Percentiles rank a stretch among this genome's conserved stretches.
phyloP scores from a whole-genome alignment of 2,888 invertebrate genomes.

The Ophraella communa region DNA sequence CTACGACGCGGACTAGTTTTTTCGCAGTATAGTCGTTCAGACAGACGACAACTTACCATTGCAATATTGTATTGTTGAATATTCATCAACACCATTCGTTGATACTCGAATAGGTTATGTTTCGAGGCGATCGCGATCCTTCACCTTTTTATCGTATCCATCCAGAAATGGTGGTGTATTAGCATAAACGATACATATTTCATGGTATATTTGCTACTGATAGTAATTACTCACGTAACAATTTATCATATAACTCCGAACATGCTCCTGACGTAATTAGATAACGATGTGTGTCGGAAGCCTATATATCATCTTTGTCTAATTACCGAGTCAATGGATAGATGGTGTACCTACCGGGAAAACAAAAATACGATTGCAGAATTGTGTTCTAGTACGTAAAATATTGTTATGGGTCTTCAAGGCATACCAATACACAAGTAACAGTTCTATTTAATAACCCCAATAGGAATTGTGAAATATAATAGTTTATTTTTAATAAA shows the following conservation, averaged over 20 bases:
- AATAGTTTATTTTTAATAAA: too few relatives aligned
- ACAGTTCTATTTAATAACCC: too few relatives aligned
- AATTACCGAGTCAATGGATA: conserved; percentile 36
- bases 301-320: conserved; percentile 37
- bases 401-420: too few relatives aligned
- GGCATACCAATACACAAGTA: too few relatives aligned
- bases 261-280: conserved; percentile 41
- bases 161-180: conserved; percentile 30
- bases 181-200: conserved; percentile 40
- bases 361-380: conserved; percentile 9
- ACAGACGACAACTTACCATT: background rate
- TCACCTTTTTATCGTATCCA: conserved; percentile 30
- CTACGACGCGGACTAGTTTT: too few relatives aligned
- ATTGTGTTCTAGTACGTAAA: too few relatives aligned
- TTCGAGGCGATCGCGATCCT: conserved; percentile 21
- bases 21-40: too few relatives aligned
- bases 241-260: conserved; percentile 39
- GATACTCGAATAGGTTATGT: background rate
- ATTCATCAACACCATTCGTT: background rate
- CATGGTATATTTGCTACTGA: conserved; percentile 40
- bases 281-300: conserved; percentile 39
- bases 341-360: conserved; percentile 17
- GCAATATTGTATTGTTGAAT: background rate
- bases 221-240: conserved; percentile 40
- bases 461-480: too few relatives aligned